phyloP scores from a whole-genome alignment of 2,888 invertebrate genomes.

The Melieria omissa region DNA sequence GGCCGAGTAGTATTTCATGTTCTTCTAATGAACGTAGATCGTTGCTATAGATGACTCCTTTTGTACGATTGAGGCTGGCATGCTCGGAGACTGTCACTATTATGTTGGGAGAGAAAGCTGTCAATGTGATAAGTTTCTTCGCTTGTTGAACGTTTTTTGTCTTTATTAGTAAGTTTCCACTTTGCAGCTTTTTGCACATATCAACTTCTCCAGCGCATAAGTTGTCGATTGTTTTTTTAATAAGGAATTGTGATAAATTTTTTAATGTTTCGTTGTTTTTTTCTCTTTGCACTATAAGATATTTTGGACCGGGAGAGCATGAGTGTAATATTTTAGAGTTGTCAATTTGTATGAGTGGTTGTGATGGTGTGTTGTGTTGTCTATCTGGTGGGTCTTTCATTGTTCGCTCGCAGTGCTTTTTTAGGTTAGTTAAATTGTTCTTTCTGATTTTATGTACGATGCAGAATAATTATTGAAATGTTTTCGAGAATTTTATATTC shows the following conservation, averaged over 20 bases:
- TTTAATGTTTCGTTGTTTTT: not conserved
- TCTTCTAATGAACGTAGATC: conserved; percentile 14
- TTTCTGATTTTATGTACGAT: too few species aligned
- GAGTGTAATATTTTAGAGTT: too few species aligned
- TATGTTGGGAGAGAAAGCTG: not conserved
- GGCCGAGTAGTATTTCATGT: conserved; percentile 17
- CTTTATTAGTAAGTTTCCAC: conserved; percentile 11
- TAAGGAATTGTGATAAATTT: not conserved
- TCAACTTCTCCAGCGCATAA: not conserved
- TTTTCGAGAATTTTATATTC: too few species aligned
- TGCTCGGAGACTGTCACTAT: not conserved
- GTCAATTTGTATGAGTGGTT: too few species aligned
- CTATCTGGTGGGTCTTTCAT: too few species aligned
- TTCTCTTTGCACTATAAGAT: not conserved
- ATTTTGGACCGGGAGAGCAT: not conserved
- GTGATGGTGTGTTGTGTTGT: too few species aligned
- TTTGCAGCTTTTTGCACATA: not conserved
- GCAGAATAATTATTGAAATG: too few species aligned
- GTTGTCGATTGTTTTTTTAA: not conserved
- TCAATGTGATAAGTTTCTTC: not conserved
- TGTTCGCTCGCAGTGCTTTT: too few species aligned
- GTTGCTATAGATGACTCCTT: conserved; percentile 9
- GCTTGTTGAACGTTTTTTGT: conserved; percentile 7
- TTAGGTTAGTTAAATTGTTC: too few species aligned
- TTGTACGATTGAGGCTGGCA: not conserved